phyloP scores from a whole-genome alignment of 2,888 invertebrate genomes.

The Drosophila suboccidentalis region DNA sequence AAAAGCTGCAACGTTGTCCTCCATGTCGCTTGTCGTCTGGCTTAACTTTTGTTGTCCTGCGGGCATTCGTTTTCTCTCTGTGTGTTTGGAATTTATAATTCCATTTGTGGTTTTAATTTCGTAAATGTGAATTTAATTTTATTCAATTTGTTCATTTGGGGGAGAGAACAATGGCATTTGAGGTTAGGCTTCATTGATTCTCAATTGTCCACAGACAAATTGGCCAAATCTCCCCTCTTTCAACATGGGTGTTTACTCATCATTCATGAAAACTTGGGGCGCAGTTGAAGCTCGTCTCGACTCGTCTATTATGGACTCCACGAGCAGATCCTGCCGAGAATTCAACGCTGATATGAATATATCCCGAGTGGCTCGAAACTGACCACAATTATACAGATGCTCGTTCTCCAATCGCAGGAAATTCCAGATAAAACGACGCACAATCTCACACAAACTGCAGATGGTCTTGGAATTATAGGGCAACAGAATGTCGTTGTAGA shows the following conservation, averaged over 20 bases:
- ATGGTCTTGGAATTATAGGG: conserved; percentile 92
- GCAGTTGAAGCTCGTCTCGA: conserved; percentile 77
- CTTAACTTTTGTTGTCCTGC: conserved; percentile 81
- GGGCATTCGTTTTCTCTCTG: conserved; percentile 60
- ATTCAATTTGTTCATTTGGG: conserved; percentile 63
- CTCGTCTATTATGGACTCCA: conserved; percentile 96
- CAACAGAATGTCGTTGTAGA: conserved; percentile 90
- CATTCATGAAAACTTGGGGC: background rate
- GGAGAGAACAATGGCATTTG: conserved; percentile 1
- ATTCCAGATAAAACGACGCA: conserved; percentile 97
- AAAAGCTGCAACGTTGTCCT: conserved; percentile 39
- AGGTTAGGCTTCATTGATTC: conserved; percentile 59
- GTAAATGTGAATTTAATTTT: conserved; percentile 82
- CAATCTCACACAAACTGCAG: conserved; percentile 92
- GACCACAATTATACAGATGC: conserved; percentile 98
- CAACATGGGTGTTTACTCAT: background rate
- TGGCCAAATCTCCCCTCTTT: conserved; percentile 6
- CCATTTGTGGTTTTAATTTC: conserved; percentile 82
- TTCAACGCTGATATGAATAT: conserved; percentile 87
- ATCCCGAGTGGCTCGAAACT: conserved; percentile 97
- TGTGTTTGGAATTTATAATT: conserved; percentile 78
- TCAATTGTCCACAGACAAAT: conserved; percentile 46
- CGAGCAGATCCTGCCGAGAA: conserved; percentile 92
- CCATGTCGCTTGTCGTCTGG: conserved; percentile 58
- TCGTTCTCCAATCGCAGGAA: conserved; percentile 99